phyloP scores from a whole-genome alignment of 2,113 vertebrate genomes.

The Oreocharis arfaki region DNA sequence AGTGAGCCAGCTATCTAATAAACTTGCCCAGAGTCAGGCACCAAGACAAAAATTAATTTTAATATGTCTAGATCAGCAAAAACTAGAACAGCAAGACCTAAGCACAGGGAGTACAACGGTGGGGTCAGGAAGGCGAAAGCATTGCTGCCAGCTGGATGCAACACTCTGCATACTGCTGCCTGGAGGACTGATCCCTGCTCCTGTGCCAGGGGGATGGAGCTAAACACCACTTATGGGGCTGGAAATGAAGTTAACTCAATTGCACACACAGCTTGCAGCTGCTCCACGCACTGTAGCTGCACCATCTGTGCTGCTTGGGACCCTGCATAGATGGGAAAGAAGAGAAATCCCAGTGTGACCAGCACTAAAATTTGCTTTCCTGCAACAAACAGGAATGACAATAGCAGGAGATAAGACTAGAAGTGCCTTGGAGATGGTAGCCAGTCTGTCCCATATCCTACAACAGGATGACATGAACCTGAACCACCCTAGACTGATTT shows the following conservation, averaged over 20 bases:
- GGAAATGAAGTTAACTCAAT: background rate
- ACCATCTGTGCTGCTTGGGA: fast-evolving
- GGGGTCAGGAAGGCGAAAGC: background rate
- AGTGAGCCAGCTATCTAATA: background rate
- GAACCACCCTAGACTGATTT: background rate
- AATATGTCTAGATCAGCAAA: background rate
- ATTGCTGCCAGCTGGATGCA: background rate
- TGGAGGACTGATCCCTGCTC: background rate
- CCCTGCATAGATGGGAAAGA: background rate
- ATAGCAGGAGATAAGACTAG: background rate
- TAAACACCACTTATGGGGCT: background rate
- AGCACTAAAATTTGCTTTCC: background rate
- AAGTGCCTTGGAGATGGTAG: background rate
- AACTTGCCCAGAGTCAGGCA: background rate
- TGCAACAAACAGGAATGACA: background rate
- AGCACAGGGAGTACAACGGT: background rate
- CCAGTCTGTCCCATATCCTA: background rate
- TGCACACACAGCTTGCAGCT: background rate
- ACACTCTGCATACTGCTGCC: fast-evolving
- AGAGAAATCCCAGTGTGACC: background rate
- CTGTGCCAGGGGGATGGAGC: background rate
- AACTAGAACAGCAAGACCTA: conserved; percentile 19
- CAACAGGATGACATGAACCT: background rate
- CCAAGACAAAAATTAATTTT: conserved; percentile 31
- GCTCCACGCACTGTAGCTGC: background rate